These are phyloP conservation scores for Gracilinanus agilis DNA, from an alignment of 2,113 vertebrate genomes.

Conservation along the genomic window DNA sequence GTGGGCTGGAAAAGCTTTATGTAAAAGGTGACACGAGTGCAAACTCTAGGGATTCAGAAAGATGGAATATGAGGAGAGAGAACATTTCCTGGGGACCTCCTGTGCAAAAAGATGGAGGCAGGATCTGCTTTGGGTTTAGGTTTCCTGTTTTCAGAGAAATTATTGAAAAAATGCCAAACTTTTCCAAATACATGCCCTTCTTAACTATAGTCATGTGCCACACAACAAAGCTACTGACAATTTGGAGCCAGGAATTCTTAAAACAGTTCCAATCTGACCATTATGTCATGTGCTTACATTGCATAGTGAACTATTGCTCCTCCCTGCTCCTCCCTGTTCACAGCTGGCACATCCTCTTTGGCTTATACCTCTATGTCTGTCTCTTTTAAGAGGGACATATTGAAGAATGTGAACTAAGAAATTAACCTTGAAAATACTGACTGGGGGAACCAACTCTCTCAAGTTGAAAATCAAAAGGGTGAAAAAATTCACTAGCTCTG, in stretches of 20 bases:
- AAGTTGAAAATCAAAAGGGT: conserved; percentile 15
- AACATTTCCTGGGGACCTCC: neutral
- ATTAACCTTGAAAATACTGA: conserved; percentile 36
- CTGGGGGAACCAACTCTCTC: conserved; percentile 20
- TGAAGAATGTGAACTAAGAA: conserved; percentile 51
- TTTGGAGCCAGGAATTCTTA: neutral
- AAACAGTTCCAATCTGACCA: neutral
- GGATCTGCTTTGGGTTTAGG: neutral
- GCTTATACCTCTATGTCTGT: neutral
- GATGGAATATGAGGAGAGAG: neutral
- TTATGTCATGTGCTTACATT: neutral
- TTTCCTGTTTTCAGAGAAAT: conserved; percentile 52
- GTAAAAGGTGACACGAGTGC: neutral
- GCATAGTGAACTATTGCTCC: neutral
- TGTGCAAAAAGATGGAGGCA: neutral
- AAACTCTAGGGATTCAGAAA: neutral
- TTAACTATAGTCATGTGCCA: neutral
- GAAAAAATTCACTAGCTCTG: neutral
- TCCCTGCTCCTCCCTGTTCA: conserved; percentile 22
- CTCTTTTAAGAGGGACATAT: neutral
- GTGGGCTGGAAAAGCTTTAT: neutral
- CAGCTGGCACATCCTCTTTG: conserved; percentile 31
- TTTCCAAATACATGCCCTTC: neutral
- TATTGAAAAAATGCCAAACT: conserved; percentile 37
- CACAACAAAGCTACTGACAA: neutral